These are phyloP conservation scores for Heliconius ismenius DNA, from an alignment of 2,888 invertebrate genomes.

Conservation along the genomic window DNA sequence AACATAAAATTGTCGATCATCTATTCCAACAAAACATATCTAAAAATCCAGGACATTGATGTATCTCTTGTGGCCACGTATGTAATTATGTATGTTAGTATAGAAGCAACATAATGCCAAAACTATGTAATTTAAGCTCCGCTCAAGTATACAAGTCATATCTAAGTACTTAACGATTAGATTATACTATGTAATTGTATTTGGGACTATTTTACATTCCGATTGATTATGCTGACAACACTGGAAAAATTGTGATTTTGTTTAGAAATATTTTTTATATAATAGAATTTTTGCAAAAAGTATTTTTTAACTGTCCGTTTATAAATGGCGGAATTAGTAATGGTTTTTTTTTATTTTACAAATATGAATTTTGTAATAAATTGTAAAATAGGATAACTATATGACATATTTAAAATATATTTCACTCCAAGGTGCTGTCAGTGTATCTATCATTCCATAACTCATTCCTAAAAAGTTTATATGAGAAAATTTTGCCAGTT, in stretches of 20 bases:
- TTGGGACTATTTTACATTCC: slow-evolving; percentile 8
- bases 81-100: slow-evolving; percentile 5
- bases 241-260: not conserved
- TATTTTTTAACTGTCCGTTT: not conserved
- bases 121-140: slow-evolving; percentile 42
- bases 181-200: not conserved
- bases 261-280: not conserved
- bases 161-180: slow-evolving; percentile 43
- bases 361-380: not conserved
- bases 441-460: slow-evolving; percentile 51
- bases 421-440: not conserved
- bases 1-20: no score
- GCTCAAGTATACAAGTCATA: slow-evolving; percentile 55
- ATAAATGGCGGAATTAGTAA: not conserved
- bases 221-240: slow-evolving; percentile 10
- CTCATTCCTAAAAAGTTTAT: slow-evolving; percentile 57
- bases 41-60: no score
- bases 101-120: slow-evolving; percentile 33
- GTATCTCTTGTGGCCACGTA: not conserved
- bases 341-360: not conserved
- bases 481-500: slow-evolving; percentile 44
- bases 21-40: no score
- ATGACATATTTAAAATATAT: not conserved
- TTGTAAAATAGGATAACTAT: not conserved
- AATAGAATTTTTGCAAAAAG: not conserved